Percentiles rank a stretch among this genome's conserved stretches.
These are phyloP conservation scores for Arvicanthis niloticus DNA, from an alignment of 2,113 vertebrate genomes.

Conservation along the genomic window DNA sequence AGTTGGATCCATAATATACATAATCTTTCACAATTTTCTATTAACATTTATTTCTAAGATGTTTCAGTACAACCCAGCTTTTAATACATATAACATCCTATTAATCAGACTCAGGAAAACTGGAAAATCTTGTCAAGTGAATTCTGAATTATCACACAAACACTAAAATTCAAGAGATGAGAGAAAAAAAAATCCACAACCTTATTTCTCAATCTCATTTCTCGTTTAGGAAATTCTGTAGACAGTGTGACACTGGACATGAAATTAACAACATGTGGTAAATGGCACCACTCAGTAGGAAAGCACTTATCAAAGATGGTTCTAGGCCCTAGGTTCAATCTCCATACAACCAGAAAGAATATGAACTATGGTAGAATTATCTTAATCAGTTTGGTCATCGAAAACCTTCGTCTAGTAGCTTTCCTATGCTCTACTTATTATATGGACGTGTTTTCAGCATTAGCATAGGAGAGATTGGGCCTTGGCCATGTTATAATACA, in stretches of 20 bases:
- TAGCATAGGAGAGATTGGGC: neutral
- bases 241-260: neutral
- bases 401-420: neutral
- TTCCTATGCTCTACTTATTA: neutral
- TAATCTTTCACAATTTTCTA: neutral
- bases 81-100: neutral
- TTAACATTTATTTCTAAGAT: neutral
- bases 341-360: too few relatives aligned
- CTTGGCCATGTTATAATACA: neutral
- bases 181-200: neutral
- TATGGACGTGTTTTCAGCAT: neutral
- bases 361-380: neutral
- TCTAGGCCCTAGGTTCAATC: neutral
- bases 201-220: too few relatives aligned
- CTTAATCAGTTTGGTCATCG: neutral
- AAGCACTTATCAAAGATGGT: neutral
- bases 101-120: neutral
- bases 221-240: neutral
- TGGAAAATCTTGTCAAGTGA: neutral
- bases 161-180: neutral
- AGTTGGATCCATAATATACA: neutral
- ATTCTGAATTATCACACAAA: neutral
- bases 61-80: too few relatives aligned
- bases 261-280: neutral
- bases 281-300: neutral